These are phyloP conservation scores for Drosophila subsilvestris DNA, from an alignment of 2,888 invertebrate genomes.

Conservation along the genomic window DNA sequence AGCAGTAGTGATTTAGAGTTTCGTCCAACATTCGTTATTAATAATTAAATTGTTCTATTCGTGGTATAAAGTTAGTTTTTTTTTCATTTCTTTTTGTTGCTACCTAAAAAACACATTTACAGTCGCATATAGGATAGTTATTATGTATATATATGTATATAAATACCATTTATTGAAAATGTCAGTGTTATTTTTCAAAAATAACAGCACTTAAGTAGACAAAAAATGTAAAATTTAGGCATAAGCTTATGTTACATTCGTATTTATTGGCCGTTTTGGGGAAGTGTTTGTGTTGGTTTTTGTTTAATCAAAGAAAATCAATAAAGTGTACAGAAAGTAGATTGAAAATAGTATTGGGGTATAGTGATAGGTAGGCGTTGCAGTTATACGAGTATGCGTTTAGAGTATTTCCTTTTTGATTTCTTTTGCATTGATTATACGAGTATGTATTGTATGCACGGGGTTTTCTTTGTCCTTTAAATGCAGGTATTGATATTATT, in stretches of 20 bases:
- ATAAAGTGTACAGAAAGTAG: conserved; percentile 7
- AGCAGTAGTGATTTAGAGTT: conserved; percentile 58
- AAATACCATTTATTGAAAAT: conserved; percentile 40
- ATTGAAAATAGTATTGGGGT: neutral
- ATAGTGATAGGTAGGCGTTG: neutral
- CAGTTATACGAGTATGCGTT: conserved; percentile 1
- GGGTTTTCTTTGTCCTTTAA: conserved; percentile 42
- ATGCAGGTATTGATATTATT: conserved; percentile 73
- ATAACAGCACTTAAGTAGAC: conserved; percentile 59
- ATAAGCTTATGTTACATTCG: conserved; percentile 40
- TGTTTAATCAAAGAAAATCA: conserved; percentile 20
- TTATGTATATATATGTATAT: conserved; percentile 43
- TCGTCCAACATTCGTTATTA: conserved; percentile 36
- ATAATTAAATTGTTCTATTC: conserved; percentile 65
- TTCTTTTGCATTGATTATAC: conserved; percentile 34
- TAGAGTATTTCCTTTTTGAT: conserved; percentile 38
- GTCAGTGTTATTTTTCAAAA: conserved; percentile 70
- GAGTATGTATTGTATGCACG: neutral
- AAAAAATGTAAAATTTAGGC: conserved; percentile 43
- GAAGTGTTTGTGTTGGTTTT: conserved; percentile 54
- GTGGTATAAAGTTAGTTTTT: conserved; percentile 73
- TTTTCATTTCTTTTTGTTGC: conserved; percentile 27
- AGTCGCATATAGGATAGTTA: conserved; percentile 59
- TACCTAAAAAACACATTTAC: conserved; percentile 77
- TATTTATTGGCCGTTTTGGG: conserved; percentile 65